Conservation (phyloP, 2,797 vertebrate species). For the Capromys pilorides region DNA sequence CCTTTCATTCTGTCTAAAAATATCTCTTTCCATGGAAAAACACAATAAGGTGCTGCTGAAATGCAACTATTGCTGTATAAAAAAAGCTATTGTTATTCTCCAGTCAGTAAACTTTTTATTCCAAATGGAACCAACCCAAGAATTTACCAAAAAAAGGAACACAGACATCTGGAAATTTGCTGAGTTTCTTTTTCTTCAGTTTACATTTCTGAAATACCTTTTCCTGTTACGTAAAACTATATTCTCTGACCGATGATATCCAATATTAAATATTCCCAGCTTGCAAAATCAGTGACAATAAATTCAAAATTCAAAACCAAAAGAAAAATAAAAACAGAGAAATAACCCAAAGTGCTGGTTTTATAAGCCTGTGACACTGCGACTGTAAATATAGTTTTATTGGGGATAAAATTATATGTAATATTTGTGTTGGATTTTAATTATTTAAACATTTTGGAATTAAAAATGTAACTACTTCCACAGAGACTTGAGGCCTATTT, state of each 20-base stretch:
- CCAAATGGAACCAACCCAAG: slow-evolving; percentile 35
- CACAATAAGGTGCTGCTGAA: not conserved
- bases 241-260: not conserved
- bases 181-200: not conserved
- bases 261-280: not conserved
- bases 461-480: not conserved
- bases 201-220: slow-evolving; percentile 54
- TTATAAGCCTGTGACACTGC: not conserved
- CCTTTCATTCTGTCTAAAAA: slow-evolving; percentile 68
- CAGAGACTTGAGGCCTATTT: slow-evolving; percentile 19
- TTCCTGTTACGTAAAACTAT: slow-evolving; percentile 64
- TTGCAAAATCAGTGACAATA: not conserved
- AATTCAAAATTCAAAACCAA: not conserved
- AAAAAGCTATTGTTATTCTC: slow-evolving; percentile 75
- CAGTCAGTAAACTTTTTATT: slow-evolving; percentile 29
- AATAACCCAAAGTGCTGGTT: not conserved
- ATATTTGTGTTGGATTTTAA: slow-evolving; percentile 33
- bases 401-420: not conserved
- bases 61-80: not conserved
- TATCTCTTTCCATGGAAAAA: slow-evolving; percentile 69
- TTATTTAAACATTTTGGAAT: not conserved
- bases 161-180: slow-evolving; percentile 12
- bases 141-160: slow-evolving; percentile 1
- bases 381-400: not conserved
- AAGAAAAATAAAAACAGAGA: not conserved